Evolutionary conservation across 2,113 vertebrate species (phyloP), one percentile per base, ranked within the genome.

Genomic region (Eulacestoma nigropectus): DNA sequence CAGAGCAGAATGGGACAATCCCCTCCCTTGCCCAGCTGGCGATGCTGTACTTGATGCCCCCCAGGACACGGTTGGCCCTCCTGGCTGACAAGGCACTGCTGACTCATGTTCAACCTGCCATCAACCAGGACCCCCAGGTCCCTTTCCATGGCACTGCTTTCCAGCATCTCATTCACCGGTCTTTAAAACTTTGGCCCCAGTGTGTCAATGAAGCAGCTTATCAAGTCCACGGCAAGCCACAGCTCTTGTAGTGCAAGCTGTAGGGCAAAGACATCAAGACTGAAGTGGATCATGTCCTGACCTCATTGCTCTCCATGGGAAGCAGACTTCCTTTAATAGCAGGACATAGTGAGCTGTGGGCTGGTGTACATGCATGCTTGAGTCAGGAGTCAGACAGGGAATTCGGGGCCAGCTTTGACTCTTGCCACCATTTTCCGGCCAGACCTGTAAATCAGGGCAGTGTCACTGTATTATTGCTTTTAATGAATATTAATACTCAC

Each of bases 401-500:
- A 47, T 89, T 72, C n/a, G 32, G 49, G 59, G 11, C 23, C 33
- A 73, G 21, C 57, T 92, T 65, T 91, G 56, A n/a, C 59, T 87
- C 16, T 60, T 91, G 53, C 27, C 52, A 87, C 33, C 72, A 69
- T n/a, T 37, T 44, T 77, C 29, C 41, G 46, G 55, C 67, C 55
- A 77, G 87, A 63, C 29, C 41, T 72, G 52, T 74, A 81, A 92
- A 95, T 94, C 57, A 87, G 52, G 29, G 23, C 16, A 33, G 19
- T 76, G 53, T 49, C 22, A 37, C 52, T 60, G 84, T 12, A 87
- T 84, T 90, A 62, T 57, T 77, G 25, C 8, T 95, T 82, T 86
- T 86, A 65, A 91, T 94, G 76, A 92, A 79, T 87, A 87, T 90
- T 96, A 89, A 93, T 79, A 62, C 13, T 84, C 56, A 72, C 25